Base-by-base conservation (phyloP, 2,113 vertebrate species). In the Centrocercus urophasianus region DNA sequence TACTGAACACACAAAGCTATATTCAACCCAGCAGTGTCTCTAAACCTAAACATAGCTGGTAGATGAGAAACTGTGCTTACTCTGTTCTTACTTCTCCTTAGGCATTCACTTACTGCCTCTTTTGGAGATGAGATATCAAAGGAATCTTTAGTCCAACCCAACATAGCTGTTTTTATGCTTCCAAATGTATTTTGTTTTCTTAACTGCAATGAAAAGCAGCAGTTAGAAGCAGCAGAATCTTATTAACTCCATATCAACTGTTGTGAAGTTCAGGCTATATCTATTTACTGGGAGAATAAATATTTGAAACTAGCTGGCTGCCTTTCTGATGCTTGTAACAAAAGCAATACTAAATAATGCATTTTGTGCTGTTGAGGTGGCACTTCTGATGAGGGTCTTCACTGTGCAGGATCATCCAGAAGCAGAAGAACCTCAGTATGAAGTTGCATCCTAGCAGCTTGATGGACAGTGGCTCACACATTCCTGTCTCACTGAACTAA, bases 61-160 rank as follows among this genome's bases (percentile, higher is more conserved):
- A 22, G 12, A 48, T 12, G 40, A 16, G 54, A 82, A 20, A 71
- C 13, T 16, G 60, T 20, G 15, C 12, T 36, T 43, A n/a, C 5
- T 4, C 32, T 65, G 30, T 27, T 83, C 36, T 57, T 52, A 15
- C 22, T 77, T 11, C 63, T 38, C 50, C 36, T 54, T 20, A 54
- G 45, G 45, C 19, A 74, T 56, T 77, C 0, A 1, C 38, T 42
- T 70, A n/a, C 0, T 2, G 16, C 13, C 34, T n/a, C 13, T 25
- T 76, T 54, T 22, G 10, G 40, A 82, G 32, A 21, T 13, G 42
- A 67, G 36, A 52, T 45, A 52, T 6, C 16, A 16, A 63, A 89
- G 52, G 1, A 30, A 6, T 25, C 72, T 42, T 79, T 45, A 15
- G 6, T 57, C 17, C 72, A 76, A 79, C 4, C 13, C n/a, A 61